These are phyloP conservation scores for Sinocyclocheilus anshuiensis DNA, from an alignment of 2,113 vertebrate species.

Conservation along the genomic window DNA sequence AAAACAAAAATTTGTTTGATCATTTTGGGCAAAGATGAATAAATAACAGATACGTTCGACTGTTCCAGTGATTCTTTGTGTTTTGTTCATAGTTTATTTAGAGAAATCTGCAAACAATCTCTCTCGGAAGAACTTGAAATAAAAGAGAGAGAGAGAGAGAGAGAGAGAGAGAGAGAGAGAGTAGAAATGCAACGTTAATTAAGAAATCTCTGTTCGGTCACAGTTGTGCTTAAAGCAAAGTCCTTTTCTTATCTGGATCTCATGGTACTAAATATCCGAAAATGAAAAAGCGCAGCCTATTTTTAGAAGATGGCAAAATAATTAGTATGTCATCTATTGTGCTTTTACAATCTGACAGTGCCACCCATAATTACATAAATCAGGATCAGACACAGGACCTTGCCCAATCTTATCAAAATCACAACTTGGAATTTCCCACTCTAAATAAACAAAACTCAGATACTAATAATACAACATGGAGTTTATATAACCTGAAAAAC, in stretches of 20 bases:
- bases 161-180: too few species aligned
- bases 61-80: background rate
- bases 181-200: conserved; percentile 26
- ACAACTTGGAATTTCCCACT: background rate
- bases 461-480: background rate
- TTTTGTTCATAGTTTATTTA: conserved; percentile 8
- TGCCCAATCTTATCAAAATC: conserved; percentile 19
- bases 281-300: background rate
- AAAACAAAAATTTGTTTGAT: conserved; percentile 46
- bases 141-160: too few species aligned
- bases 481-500: conserved; percentile 10
- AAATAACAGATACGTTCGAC: conserved; percentile 33
- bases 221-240: background rate
- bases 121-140: conserved; percentile 18
- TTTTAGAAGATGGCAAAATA: background rate
- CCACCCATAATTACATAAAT: background rate
- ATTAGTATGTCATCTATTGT: background rate
- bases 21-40: conserved; percentile 45
- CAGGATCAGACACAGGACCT: background rate
- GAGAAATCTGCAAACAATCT: conserved; percentile 52
- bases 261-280: background rate
- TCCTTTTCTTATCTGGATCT: background rate
- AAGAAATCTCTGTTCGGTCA: conserved; percentile 24
- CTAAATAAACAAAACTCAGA: conserved; percentile 12
- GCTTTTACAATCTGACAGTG: background rate